Evolutionary conservation across 2,797 vertebrate genomes (phyloP).

Genomic region (Sus cebifrons): DNA sequence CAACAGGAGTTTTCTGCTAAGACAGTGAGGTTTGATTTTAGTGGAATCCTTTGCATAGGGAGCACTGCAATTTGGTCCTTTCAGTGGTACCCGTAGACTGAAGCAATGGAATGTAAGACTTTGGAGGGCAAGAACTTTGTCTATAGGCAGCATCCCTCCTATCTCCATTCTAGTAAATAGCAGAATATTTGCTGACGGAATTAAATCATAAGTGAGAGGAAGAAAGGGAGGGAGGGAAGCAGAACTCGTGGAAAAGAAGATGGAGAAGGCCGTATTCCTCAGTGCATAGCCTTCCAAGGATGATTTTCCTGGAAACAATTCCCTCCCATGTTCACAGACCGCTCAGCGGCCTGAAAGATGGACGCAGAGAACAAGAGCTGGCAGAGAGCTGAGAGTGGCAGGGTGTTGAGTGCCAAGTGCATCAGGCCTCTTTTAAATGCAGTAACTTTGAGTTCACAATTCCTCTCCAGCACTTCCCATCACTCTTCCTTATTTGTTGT

Average conservation of each 20-base stretch:
- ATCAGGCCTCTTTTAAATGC: neutral
- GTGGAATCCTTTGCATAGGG: neutral
- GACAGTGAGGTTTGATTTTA: neutral
- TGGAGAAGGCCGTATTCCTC: neutral
- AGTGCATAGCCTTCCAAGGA: neutral
- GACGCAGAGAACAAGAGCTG: neutral
- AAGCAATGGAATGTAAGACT: neutral
- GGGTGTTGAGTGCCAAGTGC: too few species aligned
- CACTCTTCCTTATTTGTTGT: neutral
- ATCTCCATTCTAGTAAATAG: neutral
- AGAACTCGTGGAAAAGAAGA: neutral
- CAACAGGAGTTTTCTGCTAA: slow-evolving; percentile 1
- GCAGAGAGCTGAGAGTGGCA: neutral
- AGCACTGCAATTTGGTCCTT: neutral
- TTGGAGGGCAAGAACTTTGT: neutral
- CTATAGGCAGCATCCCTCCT: neutral
- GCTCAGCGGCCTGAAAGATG: neutral
- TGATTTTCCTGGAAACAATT: neutral
- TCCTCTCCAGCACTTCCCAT: neutral
- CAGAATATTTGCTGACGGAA: slow-evolving; percentile 52
- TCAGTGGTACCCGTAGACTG: neutral
- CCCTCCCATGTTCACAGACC: neutral
- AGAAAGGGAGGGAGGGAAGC: too few species aligned
- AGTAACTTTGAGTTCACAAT: neutral
- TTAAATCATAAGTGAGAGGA: neutral